A percentile compares a stretch with the other conserved stretches of the same genome.
Conservation (phyloP, 2,113 vertebrate species). For the Carollia perspicillata region DNA sequence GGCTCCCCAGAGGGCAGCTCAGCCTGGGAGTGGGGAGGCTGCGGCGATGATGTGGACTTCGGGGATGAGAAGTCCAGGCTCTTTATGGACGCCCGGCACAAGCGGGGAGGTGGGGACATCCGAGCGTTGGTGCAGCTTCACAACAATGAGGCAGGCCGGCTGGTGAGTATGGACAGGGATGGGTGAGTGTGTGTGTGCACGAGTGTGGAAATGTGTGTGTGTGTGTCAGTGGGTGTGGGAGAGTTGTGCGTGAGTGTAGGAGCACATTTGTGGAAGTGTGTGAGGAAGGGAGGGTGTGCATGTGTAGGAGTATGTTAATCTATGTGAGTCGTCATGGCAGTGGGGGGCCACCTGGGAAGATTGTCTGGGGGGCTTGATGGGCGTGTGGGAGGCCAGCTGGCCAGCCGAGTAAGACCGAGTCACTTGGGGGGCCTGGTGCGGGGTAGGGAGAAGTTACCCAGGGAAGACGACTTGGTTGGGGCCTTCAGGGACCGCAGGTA, state of each 20-base stretch:
- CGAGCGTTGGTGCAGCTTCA: slow-evolving; percentile 94
- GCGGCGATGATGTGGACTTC: slow-evolving; percentile 96
- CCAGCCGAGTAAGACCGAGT: background rate
- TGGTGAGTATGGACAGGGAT: slow-evolving; percentile 82
- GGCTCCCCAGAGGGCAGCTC: slow-evolving; percentile 82
- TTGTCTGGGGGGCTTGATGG: background rate
- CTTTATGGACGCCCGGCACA: slow-evolving; percentile 95
- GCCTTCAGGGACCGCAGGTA: background rate
- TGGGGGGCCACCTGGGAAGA: background rate
- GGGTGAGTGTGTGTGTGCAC: background rate
- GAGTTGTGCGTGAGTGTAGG: background rate
- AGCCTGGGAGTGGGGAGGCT: slow-evolving; percentile 98
- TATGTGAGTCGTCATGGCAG: background rate
- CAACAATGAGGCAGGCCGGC: slow-evolving; percentile 95
- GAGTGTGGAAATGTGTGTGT: background rate
- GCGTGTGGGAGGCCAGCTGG: background rate
- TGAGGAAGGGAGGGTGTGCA: background rate
- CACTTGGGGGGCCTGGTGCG: background rate
- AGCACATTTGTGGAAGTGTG: background rate
- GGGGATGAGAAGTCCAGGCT: slow-evolving; percentile 97
- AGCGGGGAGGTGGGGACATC: slow-evolving; percentile 95
- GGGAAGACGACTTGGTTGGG: background rate
- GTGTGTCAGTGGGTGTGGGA: background rate
- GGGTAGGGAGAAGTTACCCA: background rate
- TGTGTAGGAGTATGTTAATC: background rate